Percentiles rank a stretch among this genome's conserved stretches.
These are phyloP conservation scores for Spizella passerina DNA, from an alignment of 2,797 vertebrate genomes.

Conservation along the genomic window DNA sequence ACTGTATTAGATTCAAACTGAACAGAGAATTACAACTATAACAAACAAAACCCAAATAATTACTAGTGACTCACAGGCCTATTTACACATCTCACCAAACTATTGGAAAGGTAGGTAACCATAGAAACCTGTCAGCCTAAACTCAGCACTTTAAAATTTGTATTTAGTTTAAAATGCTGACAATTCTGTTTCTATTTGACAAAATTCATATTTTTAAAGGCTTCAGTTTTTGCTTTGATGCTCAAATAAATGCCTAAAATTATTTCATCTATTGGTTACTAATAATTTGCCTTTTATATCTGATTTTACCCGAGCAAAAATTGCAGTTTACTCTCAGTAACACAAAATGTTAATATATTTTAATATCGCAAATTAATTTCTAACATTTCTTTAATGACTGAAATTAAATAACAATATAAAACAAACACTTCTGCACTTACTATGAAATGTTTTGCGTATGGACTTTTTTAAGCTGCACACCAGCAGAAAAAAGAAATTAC, in stretches of 20 bases:
- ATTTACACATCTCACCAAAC: conserved; percentile 74
- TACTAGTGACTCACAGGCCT: conserved; percentile 76
- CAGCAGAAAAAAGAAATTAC: neutral
- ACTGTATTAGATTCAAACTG: conserved; percentile 74
- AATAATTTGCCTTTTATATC: conserved; percentile 58
- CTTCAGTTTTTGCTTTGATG: conserved; percentile 50
- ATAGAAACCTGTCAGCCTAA: conserved; percentile 76
- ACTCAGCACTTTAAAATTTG: conserved; percentile 68
- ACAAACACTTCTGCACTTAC: conserved; percentile 30
- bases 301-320: conserved; percentile 24
- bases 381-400: conserved; percentile 43
- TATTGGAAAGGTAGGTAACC: conserved; percentile 71
- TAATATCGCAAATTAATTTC: conserved; percentile 31
- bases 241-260: conserved; percentile 60
- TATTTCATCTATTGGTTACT: conserved; percentile 11
- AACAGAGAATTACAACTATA: conserved; percentile 77
- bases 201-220: conserved; percentile 56
- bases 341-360: conserved; percentile 48
- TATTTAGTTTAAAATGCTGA: conserved; percentile 70
- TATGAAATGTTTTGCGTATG: conserved; percentile 40
- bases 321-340: conserved; percentile 9
- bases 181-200: conserved; percentile 56
- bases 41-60: conserved; percentile 83
- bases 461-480: conserved; percentile 19
- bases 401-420: conserved; percentile 55